Percentiles rank a stretch among this genome's conserved stretches.
Conservation (phyloP, 64 coral and sea anemone genomes). For the Actinia tenebrosa region DNA sequence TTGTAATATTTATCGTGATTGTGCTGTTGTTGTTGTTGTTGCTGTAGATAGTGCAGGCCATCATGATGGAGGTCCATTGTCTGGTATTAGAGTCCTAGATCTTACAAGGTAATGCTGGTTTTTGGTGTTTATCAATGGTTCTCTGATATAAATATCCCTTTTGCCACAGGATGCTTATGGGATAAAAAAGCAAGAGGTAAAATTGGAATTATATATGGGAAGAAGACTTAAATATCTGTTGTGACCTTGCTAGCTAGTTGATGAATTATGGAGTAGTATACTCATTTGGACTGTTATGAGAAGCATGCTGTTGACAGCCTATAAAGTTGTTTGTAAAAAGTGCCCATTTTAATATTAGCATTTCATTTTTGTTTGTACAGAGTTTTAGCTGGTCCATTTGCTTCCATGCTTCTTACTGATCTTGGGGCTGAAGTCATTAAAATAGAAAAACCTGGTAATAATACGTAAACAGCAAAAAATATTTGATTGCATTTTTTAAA, state of each 20-base stretch:
- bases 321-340: neutral
- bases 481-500: too few relatives aligned
- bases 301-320: neutral
- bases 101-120: conserved; percentile 33
- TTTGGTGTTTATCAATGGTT: too few relatives aligned
- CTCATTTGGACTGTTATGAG: too few relatives aligned
- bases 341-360: neutral
- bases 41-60: neutral
- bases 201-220: too few relatives aligned
- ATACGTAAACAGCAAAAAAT: too few relatives aligned
- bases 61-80: conserved; percentile 20
- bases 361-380: neutral
- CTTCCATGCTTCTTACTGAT: conserved; percentile 87
- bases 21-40: neutral
- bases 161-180: too few relatives aligned
- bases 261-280: too few relatives aligned
- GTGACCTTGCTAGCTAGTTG: too few relatives aligned
- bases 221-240: too few relatives aligned
- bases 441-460: conserved; percentile 76
- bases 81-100: conserved; percentile 49
- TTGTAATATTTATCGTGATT: neutral
- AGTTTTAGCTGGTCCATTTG: conserved; percentile 92
- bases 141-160: too few relatives aligned
- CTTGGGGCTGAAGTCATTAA: conserved; percentile 88
- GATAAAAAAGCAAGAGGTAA: too few relatives aligned